These are phyloP conservation scores for Beris chalybata DNA, from an alignment of 2,888 invertebrate species.

Conservation along the genomic window DNA sequence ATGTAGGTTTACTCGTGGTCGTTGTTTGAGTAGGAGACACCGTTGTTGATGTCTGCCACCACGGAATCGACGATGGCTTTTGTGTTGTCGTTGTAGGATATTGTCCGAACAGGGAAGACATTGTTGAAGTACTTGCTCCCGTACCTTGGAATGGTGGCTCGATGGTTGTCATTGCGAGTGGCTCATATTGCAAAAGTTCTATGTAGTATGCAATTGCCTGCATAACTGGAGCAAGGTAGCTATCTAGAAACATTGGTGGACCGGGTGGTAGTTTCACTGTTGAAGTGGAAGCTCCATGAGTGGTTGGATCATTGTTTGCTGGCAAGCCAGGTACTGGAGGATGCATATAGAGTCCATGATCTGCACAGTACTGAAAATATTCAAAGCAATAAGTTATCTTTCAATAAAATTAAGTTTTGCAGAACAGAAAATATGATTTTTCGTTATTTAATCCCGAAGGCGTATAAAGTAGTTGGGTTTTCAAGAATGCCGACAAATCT, in stretches of 20 bases:
- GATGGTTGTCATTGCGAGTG: conserved; percentile 50
- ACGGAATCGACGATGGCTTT: conserved; percentile 12
- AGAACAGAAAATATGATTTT: too few relatives aligned
- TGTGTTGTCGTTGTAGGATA: conserved; percentile 15
- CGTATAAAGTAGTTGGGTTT: too few relatives aligned
- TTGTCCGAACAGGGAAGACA: conserved; percentile 30
- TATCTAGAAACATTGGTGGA: conserved; percentile 46
- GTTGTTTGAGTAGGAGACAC: conserved; percentile 12
- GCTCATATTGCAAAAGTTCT: conserved; percentile 55
- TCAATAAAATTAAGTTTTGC: too few relatives aligned
- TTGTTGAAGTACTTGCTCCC: conserved; percentile 33
- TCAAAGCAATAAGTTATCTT: too few relatives aligned
- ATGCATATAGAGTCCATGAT: conserved; percentile 13
- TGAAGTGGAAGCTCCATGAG: conserved; percentile 5
- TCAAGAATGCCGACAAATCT: too few relatives aligned
- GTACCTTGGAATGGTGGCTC: conserved; percentile 52
- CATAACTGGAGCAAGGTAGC: conserved; percentile 55
- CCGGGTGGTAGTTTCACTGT: conserved; percentile 8
- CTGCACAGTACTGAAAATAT: conserved; percentile 17
- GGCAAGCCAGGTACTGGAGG: conserved; percentile 36
- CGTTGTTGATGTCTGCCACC: conserved; percentile 27
- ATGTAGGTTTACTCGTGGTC: conserved; percentile 17
- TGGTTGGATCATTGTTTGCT: conserved; percentile 21
- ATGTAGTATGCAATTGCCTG: conserved; percentile 56
- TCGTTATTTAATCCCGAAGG: too few relatives aligned